These are phyloP conservation scores for Anastrepha ludens DNA, from an alignment of 1,140 invertebrate species.

Conservation along the genomic window DNA sequence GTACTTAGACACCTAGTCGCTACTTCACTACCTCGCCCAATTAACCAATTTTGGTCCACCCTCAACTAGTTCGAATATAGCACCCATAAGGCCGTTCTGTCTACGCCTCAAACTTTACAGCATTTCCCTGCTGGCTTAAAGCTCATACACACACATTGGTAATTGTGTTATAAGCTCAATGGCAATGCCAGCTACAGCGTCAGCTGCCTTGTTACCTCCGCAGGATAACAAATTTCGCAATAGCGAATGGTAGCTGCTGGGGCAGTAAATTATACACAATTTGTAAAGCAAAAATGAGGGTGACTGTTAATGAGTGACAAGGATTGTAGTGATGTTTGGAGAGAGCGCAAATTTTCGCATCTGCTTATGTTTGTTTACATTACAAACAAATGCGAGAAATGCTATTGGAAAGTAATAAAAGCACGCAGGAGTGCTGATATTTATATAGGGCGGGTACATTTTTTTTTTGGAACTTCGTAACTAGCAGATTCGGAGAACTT, in stretches of 20 bases:
- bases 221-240: constrained; percentile 50
- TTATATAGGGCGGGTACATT: background rate
- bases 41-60: too few relatives aligned
- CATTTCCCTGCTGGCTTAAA: too few relatives aligned
- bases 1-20: too few relatives aligned
- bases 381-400: background rate
- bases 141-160: background rate
- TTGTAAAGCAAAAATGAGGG: background rate
- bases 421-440: background rate
- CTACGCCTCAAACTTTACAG: too few relatives aligned
- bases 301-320: constrained; percentile 4
- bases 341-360: background rate
- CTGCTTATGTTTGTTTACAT: constrained; percentile 33
- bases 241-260: background rate
- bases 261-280: constrained; percentile 19
- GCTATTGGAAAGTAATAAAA: background rate
- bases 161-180: constrained; percentile 36
- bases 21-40: too few relatives aligned
- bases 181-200: constrained; percentile 12
- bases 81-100: too few relatives aligned
- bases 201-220: constrained; percentile 25
- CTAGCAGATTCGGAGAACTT: too few relatives aligned
- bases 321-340: background rate
- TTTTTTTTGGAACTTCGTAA: too few relatives aligned
- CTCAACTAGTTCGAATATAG: too few relatives aligned